Evolutionary conservation across 2,113 vertebrate species (phyloP).

Genomic region (Forbesichthys agassizii): DNA sequence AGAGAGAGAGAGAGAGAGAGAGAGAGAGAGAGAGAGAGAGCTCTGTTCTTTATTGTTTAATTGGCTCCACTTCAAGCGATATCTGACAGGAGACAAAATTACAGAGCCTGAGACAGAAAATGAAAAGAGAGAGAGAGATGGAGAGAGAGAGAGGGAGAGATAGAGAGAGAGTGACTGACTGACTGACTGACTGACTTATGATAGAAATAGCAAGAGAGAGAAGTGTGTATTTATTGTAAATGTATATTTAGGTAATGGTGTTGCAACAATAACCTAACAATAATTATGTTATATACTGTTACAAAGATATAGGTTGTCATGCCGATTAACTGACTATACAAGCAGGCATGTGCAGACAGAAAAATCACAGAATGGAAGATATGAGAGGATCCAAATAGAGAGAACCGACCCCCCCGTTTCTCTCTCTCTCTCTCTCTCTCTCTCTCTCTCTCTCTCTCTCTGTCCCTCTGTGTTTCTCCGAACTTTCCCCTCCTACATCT

Average conservation of each 20-base stretch:
- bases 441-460: constrained; percentile 30
- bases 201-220: background rate
- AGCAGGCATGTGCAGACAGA: no score
- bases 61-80: constrained; percentile 67
- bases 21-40: constrained; percentile 39
- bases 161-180: constrained; percentile 21
- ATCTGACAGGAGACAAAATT: constrained; percentile 61
- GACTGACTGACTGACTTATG: no score
- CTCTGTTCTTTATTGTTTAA: constrained; percentile 70
- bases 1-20: background rate
- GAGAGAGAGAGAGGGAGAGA: constrained; percentile 31
- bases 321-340: no score
- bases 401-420: constrained; percentile 51
- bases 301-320: no score
- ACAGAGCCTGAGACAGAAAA: constrained; percentile 49
- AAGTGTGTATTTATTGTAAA: constrained; percentile 1
- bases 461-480: constrained; percentile 19
- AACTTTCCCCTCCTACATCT: constrained; percentile 25
- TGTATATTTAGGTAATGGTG: no score
- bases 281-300: no score
- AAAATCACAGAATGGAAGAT: no score
- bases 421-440: constrained; percentile 46
- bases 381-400: no score
- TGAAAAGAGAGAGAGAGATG: constrained; percentile 29
- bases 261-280: no score